A percentile compares a stretch with the other conserved stretches of the same genome.
These are phyloP conservation scores for Aegotheles bennettii DNA, from an alignment of 2,113 vertebrate species.

Conservation along the genomic window DNA sequence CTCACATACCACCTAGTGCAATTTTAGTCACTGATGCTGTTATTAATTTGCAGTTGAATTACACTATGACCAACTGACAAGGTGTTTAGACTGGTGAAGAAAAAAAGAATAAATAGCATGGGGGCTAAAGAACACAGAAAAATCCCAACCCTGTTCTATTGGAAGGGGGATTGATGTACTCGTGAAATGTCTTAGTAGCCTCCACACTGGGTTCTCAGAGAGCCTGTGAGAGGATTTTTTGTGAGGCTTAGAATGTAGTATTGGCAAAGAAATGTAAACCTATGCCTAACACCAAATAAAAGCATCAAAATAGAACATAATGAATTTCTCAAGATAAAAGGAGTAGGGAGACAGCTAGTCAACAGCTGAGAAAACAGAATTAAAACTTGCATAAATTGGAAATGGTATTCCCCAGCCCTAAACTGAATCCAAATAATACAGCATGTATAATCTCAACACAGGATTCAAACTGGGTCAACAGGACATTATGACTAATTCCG, in stretches of 20 bases:
- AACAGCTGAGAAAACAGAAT: constrained; percentile 49
- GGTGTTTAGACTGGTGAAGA: not conserved
- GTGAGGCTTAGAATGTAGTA: not conserved
- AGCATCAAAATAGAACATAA: not conserved
- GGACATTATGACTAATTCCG: not conserved
- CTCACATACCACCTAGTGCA: not conserved
- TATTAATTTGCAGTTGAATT: not conserved
- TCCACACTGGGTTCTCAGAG: not conserved
- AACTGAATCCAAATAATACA: constrained; percentile 20
- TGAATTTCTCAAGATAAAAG: constrained; percentile 31
- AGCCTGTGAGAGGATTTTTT: not conserved
- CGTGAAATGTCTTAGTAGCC: not conserved
- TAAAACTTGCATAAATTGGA: constrained; percentile 48
- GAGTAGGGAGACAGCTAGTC: not conserved
- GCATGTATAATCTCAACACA: constrained; percentile 7
- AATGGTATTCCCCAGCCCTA: not conserved
- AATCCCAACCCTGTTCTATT: accelerated
- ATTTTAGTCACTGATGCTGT: not conserved
- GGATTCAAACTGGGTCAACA: constrained; percentile 39
- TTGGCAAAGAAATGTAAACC: constrained; percentile 4
- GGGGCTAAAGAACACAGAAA: not conserved
- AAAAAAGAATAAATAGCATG: not conserved
- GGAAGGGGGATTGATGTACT: not conserved
- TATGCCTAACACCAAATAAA: constrained; percentile 12
- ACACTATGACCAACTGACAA: not conserved